These are phyloP conservation scores for Lissonota sp. DNA, from an alignment of 2,888 invertebrate genomes.

Conservation along the genomic window DNA sequence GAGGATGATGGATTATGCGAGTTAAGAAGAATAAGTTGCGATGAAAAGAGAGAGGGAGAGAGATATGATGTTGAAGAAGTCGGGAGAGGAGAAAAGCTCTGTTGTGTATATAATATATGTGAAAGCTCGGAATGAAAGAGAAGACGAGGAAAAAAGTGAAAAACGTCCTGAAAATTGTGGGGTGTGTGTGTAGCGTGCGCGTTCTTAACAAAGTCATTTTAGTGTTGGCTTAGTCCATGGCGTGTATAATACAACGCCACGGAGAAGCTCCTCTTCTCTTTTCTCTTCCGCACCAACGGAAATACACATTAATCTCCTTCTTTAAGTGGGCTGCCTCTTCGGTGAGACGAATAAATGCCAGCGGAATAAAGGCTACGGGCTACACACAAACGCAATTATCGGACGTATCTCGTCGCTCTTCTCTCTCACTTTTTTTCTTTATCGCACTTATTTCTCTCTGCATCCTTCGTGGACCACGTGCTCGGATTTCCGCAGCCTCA, in stretches of 20 bases:
- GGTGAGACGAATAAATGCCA: slow-evolving; percentile 79
- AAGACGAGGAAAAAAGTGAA: slow-evolving; percentile 4
- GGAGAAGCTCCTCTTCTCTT: slow-evolving; percentile 1
- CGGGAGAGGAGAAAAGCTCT: not conserved
- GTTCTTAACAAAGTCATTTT: slow-evolving; percentile 57
- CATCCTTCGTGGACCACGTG: slow-evolving; percentile 30
- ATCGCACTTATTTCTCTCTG: slow-evolving; percentile 24
- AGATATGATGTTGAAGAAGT: not conserved
- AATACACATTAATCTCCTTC: slow-evolving; percentile 77
- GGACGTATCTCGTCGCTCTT: slow-evolving; percentile 69
- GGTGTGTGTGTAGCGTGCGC: slow-evolving; percentile 12
- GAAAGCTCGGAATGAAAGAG: slow-evolving; percentile 1
- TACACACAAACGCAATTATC: slow-evolving; percentile 80
- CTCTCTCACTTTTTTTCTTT: slow-evolving; percentile 25
- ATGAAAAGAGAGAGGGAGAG: not conserved
- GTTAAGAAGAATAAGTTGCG: slow-evolving; percentile 23
- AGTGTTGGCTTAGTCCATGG: slow-evolving; percentile 68
- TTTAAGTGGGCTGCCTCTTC: slow-evolving; percentile 79
- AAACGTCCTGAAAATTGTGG: slow-evolving; percentile 11
- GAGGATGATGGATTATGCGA: slow-evolving; percentile 16
- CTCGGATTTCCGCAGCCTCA: slow-evolving; percentile 53
- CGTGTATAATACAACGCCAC: slow-evolving; percentile 66
- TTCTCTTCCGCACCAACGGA: slow-evolving; percentile 68
- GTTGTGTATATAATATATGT: slow-evolving; percentile 15
- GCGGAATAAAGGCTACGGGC: slow-evolving; percentile 77